Evolutionary conservation across 2,797 vertebrate species (phyloP).

Genomic region (Acrossocheilus wenchowensis): DNA sequence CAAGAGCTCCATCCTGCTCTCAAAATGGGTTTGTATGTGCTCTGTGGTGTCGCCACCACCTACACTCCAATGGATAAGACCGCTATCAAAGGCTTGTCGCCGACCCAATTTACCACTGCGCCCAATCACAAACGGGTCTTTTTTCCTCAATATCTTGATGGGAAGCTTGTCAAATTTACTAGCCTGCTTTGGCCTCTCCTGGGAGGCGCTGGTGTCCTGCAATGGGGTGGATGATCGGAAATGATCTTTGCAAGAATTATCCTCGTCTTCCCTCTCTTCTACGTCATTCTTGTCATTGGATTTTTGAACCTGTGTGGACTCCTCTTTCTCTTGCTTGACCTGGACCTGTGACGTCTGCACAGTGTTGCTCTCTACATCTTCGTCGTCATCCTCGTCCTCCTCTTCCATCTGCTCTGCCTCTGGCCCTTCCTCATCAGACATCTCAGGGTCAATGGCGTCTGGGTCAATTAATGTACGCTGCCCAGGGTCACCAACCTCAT

Average conservation of each 20-base stretch:
- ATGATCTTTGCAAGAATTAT: slow-evolving; percentile 71
- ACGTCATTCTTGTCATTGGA: slow-evolving; percentile 68
- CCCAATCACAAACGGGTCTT: slow-evolving; percentile 90
- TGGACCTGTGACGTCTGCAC: slow-evolving; percentile 58
- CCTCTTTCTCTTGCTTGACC: slow-evolving; percentile 76
- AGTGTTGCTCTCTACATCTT: slow-evolving; percentile 65
- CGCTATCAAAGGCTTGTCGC: slow-evolving; percentile 94
- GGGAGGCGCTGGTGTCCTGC: slow-evolving; percentile 77
- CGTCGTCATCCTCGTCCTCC: slow-evolving; percentile 84
- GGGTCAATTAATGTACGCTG: slow-evolving; percentile 93
- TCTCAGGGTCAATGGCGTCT: slow-evolving; percentile 80
- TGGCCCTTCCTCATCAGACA: slow-evolving; percentile 82
- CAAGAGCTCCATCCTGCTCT: slow-evolving; percentile 85
- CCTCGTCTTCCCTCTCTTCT: slow-evolving; percentile 74
- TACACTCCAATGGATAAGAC: slow-evolving; percentile 95
- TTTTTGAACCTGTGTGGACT: slow-evolving; percentile 50
- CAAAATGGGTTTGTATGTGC: slow-evolving; percentile 98
- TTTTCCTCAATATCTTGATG: slow-evolving; percentile 92
- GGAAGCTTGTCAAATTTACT: slow-evolving; percentile 99
- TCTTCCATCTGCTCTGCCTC: slow-evolving; percentile 76
- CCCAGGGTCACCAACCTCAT: slow-evolving; percentile 95
- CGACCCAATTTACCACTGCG: slow-evolving; percentile 87
- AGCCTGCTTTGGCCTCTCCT: slow-evolving; percentile 86
- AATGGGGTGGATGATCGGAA: slow-evolving; percentile 71
- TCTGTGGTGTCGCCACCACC: slow-evolving; percentile 98